Conservation (phyloP, 2,113 vertebrate genomes). For the Setophaga coronata region DNA sequence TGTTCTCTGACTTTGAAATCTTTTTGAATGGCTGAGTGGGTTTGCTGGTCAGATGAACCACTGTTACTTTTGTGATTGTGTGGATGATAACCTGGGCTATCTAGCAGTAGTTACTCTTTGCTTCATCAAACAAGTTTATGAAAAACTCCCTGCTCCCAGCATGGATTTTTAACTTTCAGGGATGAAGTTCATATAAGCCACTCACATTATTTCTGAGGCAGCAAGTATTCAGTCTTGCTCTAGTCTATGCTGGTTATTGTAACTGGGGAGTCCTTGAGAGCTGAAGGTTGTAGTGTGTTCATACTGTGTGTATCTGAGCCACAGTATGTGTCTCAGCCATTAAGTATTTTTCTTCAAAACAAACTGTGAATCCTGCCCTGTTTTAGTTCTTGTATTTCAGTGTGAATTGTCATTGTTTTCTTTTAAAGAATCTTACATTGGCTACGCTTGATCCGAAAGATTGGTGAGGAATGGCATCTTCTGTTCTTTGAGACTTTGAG, state of each 20-base stretch:
- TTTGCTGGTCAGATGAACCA: neutral
- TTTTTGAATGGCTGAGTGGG: neutral
- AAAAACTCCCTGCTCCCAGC: neutral
- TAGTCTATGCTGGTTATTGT: neutral
- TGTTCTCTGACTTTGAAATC: neutral
- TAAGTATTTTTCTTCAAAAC: neutral
- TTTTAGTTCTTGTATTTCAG: neutral
- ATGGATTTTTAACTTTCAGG: neutral
- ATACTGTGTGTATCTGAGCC: neutral
- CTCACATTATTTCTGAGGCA: neutral
- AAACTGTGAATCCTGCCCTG: neutral
- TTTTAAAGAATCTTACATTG: neutral
- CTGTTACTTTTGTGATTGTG: neutral
- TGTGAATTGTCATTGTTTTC: neutral
- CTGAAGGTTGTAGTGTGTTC: neutral
- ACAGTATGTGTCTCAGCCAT: neutral
- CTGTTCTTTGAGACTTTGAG: neutral
- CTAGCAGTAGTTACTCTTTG: neutral
- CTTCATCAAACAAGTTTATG: neutral
- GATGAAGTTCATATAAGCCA: neutral
- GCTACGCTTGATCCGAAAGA: neutral
- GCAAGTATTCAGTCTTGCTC: neutral
- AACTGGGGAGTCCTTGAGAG: neutral
- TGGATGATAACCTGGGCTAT: neutral
- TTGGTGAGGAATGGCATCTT: neutral